Conservation (phyloP, 2,113 vertebrate species). For the Grus americana region DNA sequence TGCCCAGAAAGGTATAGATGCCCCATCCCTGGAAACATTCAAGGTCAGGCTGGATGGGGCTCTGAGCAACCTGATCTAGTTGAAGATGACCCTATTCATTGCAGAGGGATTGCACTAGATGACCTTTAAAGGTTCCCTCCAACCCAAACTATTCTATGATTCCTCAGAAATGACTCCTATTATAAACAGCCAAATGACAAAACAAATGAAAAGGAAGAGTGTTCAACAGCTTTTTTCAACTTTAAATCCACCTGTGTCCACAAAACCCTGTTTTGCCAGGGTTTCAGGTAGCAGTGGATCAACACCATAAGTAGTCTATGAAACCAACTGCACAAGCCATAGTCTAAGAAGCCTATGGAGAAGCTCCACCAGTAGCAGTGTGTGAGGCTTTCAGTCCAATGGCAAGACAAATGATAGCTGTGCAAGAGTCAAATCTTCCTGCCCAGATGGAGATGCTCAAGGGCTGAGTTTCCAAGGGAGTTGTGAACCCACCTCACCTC, state of each 20-base stretch:
- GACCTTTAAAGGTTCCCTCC: no score
- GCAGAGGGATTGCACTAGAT: no score
- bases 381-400: neutral
- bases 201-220: neutral
- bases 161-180: neutral
- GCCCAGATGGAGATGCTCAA: neutral
- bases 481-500: neutral
- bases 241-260: neutral
- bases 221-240: neutral
- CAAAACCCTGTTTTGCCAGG: neutral
- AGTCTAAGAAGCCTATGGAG: neutral
- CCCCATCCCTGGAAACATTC: no score
- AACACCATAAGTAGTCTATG: rapidly evolving
- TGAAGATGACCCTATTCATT: no score
- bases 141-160: no score
- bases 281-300: neutral
- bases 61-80: no score
- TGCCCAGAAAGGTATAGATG: no score
- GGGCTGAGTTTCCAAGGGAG: neutral
- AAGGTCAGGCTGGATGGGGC: no score
- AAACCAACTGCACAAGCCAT: neutral
- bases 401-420: neutral
- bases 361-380: neutral
- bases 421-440: neutral
- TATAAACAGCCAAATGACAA: neutral